A percentile compares a stretch with the other conserved stretches of the same genome.
phyloP scores from a whole-genome alignment of 2,797 vertebrate species.

The Anguilla anguilla region DNA sequence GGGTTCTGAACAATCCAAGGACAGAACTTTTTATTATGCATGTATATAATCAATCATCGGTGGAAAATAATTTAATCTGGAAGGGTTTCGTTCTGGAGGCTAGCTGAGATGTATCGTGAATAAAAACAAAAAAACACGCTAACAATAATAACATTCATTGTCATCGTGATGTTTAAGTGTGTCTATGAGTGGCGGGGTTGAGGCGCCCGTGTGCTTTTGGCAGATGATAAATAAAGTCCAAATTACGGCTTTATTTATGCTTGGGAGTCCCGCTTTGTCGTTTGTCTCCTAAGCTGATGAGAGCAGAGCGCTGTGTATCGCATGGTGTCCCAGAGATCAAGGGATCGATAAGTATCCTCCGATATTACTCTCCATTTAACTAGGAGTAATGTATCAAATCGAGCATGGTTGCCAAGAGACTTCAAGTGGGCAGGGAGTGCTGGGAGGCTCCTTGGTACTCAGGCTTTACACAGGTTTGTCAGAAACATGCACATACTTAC shows the following conservation, averaged over 20 bases:
- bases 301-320: conserved; percentile 7
- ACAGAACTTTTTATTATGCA: conserved; percentile 6
- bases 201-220: not conserved
- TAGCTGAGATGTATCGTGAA: not conserved
- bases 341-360: conserved; percentile 32
- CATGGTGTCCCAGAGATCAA: conserved; percentile 23
- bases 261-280: not conserved
- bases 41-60: conserved; percentile 40
- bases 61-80: conserved; percentile 29
- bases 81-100: not conserved
- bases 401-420: conserved; percentile 15
- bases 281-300: conserved; percentile 9
- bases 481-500: not conserved
- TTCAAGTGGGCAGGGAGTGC: not conserved
- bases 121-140: not conserved
- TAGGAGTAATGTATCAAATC: conserved; percentile 23
- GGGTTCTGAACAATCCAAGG: conserved; percentile 43
- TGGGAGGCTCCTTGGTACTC: not conserved
- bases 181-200: not conserved
- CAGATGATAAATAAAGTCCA: conserved; percentile 2
- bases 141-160: not conserved
- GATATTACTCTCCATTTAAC: conserved; percentile 35
- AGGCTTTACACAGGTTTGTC: not conserved
- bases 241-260: conserved; percentile 13
- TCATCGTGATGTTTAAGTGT: not conserved